Percentiles rank a stretch among this genome's conserved stretches.
phyloP scores from a whole-genome alignment of 2,113 vertebrate species.

The Piprites chloris region DNA sequence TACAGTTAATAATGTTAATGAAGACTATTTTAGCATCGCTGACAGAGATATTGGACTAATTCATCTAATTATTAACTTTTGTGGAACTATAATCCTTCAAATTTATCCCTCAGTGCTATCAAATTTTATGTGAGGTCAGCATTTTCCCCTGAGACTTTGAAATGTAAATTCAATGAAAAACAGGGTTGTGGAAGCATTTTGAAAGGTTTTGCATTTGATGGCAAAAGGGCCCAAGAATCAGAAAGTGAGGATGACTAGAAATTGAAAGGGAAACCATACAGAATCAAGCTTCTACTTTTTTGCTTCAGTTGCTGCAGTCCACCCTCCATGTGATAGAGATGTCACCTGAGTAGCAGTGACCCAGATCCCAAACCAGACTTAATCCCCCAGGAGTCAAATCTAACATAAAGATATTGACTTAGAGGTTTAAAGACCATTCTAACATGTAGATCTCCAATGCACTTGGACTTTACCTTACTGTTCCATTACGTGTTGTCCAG shows the following conservation, averaged over 20 bases:
- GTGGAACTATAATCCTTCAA: background rate
- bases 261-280: background rate
- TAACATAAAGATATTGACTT: background rate
- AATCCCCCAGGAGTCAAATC: background rate
- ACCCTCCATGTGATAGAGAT: background rate
- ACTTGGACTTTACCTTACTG: background rate
- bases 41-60: background rate
- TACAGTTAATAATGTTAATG: constrained; percentile 13
- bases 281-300: background rate
- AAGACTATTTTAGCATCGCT: background rate
- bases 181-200: background rate
- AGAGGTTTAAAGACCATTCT: background rate
- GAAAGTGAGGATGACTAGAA: background rate
- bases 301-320: background rate
- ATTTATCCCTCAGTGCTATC: background rate
- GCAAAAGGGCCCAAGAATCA: background rate
- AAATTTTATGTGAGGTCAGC: background rate
- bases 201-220: background rate
- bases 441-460: background rate
- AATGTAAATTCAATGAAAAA: background rate
- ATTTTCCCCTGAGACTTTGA: background rate
- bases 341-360: background rate
- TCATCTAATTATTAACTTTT: background rate
- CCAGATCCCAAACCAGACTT: background rate
- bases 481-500: background rate